These are phyloP conservation scores for Aporophyla nigra DNA, from an alignment of 2,888 invertebrate genomes.

Conservation along the genomic window DNA sequence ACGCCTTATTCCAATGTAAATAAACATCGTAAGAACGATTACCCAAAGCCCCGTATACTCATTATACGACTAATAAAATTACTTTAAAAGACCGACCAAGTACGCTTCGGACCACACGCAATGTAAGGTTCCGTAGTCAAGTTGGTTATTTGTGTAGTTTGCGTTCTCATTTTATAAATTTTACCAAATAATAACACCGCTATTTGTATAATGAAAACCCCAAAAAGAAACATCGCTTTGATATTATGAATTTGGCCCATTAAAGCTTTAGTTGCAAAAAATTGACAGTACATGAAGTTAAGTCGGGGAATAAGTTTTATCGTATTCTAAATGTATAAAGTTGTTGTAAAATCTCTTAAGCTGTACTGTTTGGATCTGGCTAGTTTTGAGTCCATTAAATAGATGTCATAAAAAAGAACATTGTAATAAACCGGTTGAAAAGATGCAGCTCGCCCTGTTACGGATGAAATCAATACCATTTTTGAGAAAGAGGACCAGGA, in stretches of 20 bases:
- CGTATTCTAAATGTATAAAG: too few relatives aligned
- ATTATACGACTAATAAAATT: neutral
- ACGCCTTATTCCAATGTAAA: constrained; percentile 13
- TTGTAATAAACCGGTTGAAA: too few relatives aligned
- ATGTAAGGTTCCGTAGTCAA: neutral
- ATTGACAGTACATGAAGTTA: neutral
- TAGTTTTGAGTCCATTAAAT: too few relatives aligned
- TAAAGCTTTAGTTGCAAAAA: neutral
- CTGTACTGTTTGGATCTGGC: too few relatives aligned
- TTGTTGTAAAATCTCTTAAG: too few relatives aligned
- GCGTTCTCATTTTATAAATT: neutral
- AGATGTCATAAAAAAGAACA: too few relatives aligned
- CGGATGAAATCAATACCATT: too few relatives aligned
- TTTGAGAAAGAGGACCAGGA: neutral
- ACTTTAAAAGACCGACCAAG: neutral
- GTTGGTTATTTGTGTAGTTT: neutral
- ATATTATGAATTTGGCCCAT: too few relatives aligned
- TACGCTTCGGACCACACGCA: neutral
- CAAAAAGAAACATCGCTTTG: neutral
- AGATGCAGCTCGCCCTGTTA: too few relatives aligned
- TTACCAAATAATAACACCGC: neutral
- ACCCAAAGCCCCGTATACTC: constrained; percentile 12
- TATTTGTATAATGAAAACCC: neutral
- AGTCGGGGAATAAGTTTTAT: too few relatives aligned
- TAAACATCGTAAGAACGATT: constrained; percentile 25